A percentile compares a stretch with the other conserved stretches of the same genome.
Evolutionary conservation across 2,797 vertebrate genomes (phyloP).

Genomic region (Pteronotus mesoamericanus): DNA sequence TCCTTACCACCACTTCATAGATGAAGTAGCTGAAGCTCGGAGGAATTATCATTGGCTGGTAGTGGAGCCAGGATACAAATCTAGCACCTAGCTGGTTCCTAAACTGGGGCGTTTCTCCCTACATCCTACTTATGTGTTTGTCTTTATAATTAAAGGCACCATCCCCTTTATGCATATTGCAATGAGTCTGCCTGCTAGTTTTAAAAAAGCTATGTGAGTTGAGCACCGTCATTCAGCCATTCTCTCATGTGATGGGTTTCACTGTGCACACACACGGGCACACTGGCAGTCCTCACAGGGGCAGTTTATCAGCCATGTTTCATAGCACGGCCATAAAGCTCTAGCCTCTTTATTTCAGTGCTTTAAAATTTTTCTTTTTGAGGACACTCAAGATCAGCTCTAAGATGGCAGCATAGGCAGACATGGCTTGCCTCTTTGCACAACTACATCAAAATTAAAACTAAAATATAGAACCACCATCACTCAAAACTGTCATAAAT

Average conservation of each 20-base stretch:
- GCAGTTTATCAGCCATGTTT: not conserved
- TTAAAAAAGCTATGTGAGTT: not conserved
- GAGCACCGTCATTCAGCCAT: not conserved
- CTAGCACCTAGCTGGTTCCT: not conserved
- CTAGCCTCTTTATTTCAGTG: not conserved
- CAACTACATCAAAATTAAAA: no score
- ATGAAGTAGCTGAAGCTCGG: constrained; percentile 15
- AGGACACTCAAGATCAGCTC: no score
- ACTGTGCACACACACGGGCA: not conserved
- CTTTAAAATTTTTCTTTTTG: not conserved
- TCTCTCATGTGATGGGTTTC: not conserved
- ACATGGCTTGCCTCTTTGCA: no score
- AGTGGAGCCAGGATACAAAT: not conserved
- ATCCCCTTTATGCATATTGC: not conserved
- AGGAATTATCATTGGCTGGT: not conserved
- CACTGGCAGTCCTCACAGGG: not conserved
- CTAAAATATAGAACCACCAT: no score
- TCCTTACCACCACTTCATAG: not conserved
- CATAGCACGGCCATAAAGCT: not conserved
- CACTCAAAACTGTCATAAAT: no score
- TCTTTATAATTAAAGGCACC: not conserved
- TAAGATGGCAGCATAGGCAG: no score
- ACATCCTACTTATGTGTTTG: not conserved
- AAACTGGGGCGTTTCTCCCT: not conserved
- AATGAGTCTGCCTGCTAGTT: not conserved